A percentile compares a stretch with the other conserved stretches of the same genome.
These are phyloP conservation scores for Drosophila antonietae DNA, from an alignment of 2,888 invertebrate species.

Conservation along the genomic window DNA sequence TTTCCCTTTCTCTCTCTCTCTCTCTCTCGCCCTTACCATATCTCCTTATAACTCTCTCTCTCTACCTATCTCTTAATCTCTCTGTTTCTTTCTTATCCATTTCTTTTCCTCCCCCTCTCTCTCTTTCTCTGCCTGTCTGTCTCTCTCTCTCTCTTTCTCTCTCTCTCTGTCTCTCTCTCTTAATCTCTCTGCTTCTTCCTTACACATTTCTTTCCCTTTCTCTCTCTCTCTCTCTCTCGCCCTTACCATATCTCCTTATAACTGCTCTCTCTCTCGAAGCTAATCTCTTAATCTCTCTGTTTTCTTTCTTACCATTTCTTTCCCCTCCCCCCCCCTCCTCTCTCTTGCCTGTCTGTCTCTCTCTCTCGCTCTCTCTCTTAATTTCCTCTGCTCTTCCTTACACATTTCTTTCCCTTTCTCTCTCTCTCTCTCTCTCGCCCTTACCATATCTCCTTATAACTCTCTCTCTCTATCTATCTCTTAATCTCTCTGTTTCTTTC, in stretches of 20 bases:
- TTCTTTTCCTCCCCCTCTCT: neutral
- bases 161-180: neutral
- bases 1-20: rapidly evolving
- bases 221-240: neutral
- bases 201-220: neutral
- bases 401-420: neutral
- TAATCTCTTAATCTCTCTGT: too few species aligned
- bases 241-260: too few species aligned
- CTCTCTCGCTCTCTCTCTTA: neutral
- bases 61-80: too few species aligned
- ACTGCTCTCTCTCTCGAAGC: neutral
- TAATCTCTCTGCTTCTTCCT: too few species aligned
- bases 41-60: too few species aligned
- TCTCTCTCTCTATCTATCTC: too few species aligned
- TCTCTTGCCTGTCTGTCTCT: too few species aligned
- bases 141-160: neutral
- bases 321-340: too few species aligned
- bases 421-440: neutral
- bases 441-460: too few species aligned
- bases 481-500: too few species aligned
- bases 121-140: too few species aligned
- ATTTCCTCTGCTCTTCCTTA: neutral
- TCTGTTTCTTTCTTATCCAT: neutral
- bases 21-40: neutral
- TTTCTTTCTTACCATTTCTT: neutral